Base-by-base conservation (phyloP, 2,888 invertebrate genomes). In the Iselma pallidipennis region DNA sequence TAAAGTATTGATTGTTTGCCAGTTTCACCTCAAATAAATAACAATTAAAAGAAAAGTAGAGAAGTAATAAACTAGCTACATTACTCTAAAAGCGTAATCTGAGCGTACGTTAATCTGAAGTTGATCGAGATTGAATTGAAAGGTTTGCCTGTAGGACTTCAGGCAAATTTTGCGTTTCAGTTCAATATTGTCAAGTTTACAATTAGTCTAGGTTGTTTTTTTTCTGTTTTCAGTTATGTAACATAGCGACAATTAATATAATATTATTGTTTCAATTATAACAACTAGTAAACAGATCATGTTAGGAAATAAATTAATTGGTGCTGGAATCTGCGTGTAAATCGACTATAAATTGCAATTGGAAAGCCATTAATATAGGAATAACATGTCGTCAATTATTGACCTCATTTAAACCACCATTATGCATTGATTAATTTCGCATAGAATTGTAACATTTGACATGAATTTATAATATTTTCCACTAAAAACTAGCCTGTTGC, bases 321-420 rank as follows among this genome's bases (percentile, higher is more conserved):
- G 42, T 58, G 51, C 21, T 62, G 42, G 55, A 58, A 48, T 48
- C 48, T 62, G 58, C 55, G 55, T 57, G 50, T 54, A 55, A 62
- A 62, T 53, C 51, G 49, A 57, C 53, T 52, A 59, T 57, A 59
- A 63, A 63, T 63, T 57, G 63, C 54, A 49, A 63, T 59, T 59
- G 52, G 42, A 45, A 50, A 59, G 54, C 59, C 54, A 51, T 63
- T 59, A 59, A 63, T 63, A 59, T 50, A 49, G 59, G 59, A 63
- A 63, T 63, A 63, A 63, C 55, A 56, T 63, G 63, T 63, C 53
- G 59, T 63, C 63, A 63, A 63, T 63, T 53, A 63, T 59, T 63
- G 63, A 53, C 45, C 57, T 57, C 61, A 57, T 57, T 61, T 61
- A 55, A 48, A 6, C 48, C 57, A 57, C 31, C 53, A 53, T 48